These are phyloP conservation scores for Chrysopilus asiliformis DNA, from an alignment of 2,888 invertebrate species.

Conservation along the genomic window DNA sequence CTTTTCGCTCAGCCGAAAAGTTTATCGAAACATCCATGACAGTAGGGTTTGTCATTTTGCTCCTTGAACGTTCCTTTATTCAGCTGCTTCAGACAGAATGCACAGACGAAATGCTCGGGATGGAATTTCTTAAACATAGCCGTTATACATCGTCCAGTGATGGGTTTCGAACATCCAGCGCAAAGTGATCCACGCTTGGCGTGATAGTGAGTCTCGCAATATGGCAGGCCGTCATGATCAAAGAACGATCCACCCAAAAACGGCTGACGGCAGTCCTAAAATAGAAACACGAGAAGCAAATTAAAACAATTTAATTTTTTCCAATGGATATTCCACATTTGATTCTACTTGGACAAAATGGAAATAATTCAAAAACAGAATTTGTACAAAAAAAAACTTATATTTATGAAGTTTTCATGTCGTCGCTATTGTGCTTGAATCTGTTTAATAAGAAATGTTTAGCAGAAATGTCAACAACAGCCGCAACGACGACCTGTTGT, in stretches of 20 bases:
- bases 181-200: conserved; percentile 93
- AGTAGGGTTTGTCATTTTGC: conserved; percentile 97
- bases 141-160: conserved; percentile 94
- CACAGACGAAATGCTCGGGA: conserved; percentile 98
- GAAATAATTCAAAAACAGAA: no score
- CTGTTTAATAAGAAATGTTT: no score
- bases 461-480: no score
- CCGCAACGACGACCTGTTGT: no score
- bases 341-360: no score
- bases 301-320: neutral
- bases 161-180: conserved; percentile 95
- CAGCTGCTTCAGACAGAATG: conserved; percentile 95
- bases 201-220: conserved; percentile 99
- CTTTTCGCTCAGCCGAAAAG: conserved; percentile 68
- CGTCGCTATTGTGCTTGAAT: no score
- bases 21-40: conserved; percentile 94
- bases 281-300: neutral
- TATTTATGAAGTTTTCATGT: no score
- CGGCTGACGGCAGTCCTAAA: conserved; percentile 87
- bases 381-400: no score
- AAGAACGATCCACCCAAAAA: conserved; percentile 98
- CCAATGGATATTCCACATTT: no score
- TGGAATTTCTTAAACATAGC: conserved; percentile 99
- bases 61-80: conserved; percentile 99
- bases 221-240: conserved; percentile 95